Evolutionary conservation across 2,888 invertebrate species (phyloP), one percentile per base, ranked within the genome.

Genomic region (Drosophila parthenogenetica): DNA sequence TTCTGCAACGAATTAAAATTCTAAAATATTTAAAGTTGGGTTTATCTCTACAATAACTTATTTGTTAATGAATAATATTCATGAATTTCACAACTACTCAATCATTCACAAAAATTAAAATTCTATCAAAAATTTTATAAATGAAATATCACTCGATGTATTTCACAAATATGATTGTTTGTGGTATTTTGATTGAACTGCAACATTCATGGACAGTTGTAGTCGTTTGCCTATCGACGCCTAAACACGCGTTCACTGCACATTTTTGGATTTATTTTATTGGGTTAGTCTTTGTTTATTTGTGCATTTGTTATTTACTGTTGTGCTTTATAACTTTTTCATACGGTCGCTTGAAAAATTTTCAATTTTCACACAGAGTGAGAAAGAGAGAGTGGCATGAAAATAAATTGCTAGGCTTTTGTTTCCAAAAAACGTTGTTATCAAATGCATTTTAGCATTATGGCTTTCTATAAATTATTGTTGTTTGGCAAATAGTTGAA

Each of bases 391-490:
- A 22, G 5, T 25, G 59, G 54, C 53, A 39, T 45, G 42, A 14
- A 64, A 65, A 76, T 77, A 73, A 68, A 77, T 76, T 60, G 69
- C 43, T 50, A 39, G 68, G 85, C 79, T 78, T 82, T 81, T 83
- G 75, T 75, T 54, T 37, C 32, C 29, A 16, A 11, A 45, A 19
- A 60, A 57, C 72, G 49, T 49, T 69, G 87, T 78, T 86, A 86
- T 82, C 87, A 83, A 82, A 86, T 83, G 87, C 81, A 86, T 82
- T 82, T 81, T 83, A 77, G 84, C 81, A 83, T 83, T 82, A 86
- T 76, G 69, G 73, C 62, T 59, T 32, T 81, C 87, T 55, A 83
- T 82, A 82, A 82, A 84, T 87, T 77, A 84, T 84, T 77, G 64
- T 83, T 70, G 76, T 69, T 77, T 77, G 79, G 63, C 70, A 78